Evolutionary conservation across 2,888 invertebrate genomes (phyloP).

Genomic region (Apoda limacodes): DNA sequence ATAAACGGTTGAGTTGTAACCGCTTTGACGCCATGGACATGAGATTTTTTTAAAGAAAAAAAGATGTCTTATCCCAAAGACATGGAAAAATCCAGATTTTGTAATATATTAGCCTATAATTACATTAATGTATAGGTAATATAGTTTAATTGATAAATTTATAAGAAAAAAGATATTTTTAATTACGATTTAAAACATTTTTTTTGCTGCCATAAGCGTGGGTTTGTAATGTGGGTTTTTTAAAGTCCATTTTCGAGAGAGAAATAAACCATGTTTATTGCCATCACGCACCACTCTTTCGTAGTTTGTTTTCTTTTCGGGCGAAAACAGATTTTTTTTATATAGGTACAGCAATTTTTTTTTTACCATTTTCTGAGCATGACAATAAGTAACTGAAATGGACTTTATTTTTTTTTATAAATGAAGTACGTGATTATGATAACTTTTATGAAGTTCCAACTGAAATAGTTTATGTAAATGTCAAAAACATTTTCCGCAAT

Average conservation of each 20-base stretch:
- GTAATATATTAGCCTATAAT: constrained; percentile 54
- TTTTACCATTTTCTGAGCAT: constrained; percentile 9
- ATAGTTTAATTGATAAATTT: constrained; percentile 39
- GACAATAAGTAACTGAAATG: too few relatives aligned
- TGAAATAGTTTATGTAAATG: too few relatives aligned
- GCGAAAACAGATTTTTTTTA: constrained; percentile 23
- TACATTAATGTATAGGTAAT: constrained; percentile 34
- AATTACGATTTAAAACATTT: constrained; percentile 38
- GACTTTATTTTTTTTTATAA: too few relatives aligned
- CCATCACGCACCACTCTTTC: too few relatives aligned
- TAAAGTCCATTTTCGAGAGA: constrained; percentile 38
- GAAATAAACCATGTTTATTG: too few relatives aligned
- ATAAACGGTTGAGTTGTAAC: constrained; percentile 18
- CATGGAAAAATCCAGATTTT: constrained; percentile 27
- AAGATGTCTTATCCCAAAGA: constrained; percentile 3
- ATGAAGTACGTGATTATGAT: too few relatives aligned
- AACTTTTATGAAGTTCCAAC: too few relatives aligned
- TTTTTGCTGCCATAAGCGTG: constrained; percentile 57
- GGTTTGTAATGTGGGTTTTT: constrained; percentile 27
- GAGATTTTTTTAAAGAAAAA: constrained; percentile 1
- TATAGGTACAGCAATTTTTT: too few relatives aligned
- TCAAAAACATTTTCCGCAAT: too few relatives aligned
- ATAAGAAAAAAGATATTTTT: constrained; percentile 57
- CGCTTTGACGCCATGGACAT: constrained; percentile 5
- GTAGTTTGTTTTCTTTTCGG: constrained; percentile 22